These are phyloP conservation scores for Prenolepis imparis DNA, from an alignment of 2,888 invertebrate genomes.

Conservation along the genomic window DNA sequence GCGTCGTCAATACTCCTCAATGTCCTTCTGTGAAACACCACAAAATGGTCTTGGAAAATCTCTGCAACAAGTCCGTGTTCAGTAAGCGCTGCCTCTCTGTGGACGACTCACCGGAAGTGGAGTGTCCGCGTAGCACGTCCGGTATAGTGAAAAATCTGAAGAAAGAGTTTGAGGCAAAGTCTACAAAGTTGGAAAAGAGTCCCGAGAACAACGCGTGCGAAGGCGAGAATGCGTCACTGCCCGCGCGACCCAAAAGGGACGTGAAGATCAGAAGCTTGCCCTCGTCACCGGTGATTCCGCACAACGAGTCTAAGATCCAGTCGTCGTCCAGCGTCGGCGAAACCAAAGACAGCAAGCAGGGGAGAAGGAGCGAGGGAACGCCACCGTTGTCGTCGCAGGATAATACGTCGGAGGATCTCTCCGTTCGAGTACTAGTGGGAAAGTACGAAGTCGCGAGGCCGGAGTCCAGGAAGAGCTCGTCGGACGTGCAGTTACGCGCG, in stretches of 20 bases:
- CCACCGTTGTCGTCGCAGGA: constrained; percentile 66
- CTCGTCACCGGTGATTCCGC: constrained; percentile 89
- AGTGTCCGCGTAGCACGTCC: constrained; percentile 86
- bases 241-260: constrained; percentile 78
- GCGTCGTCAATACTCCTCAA: constrained; percentile 86
- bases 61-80: constrained; percentile 84
- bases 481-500: constrained; percentile 80
- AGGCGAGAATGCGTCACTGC: constrained; percentile 53
- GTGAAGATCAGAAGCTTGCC: constrained; percentile 83
- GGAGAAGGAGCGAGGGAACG: constrained; percentile 67
- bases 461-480: constrained; percentile 73
- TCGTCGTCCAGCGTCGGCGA: constrained; percentile 77
- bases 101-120: constrained; percentile 84
- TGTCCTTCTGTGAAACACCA: constrained; percentile 88
- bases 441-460: constrained; percentile 90
- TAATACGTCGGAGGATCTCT: constrained; percentile 88
- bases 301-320: constrained; percentile 85
- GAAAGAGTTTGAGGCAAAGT: constrained; percentile 95
- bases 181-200: constrained; percentile 83
- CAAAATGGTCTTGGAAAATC: constrained; percentile 87
- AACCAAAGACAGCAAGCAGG: constrained; percentile 75
- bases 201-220: constrained; percentile 71
- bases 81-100: constrained; percentile 82
- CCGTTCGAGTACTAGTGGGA: constrained; percentile 92
- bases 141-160: constrained; percentile 95